Evolutionary conservation across 2,888 invertebrate genomes (phyloP).

Genomic region (Ceraclea dissimilis): DNA sequence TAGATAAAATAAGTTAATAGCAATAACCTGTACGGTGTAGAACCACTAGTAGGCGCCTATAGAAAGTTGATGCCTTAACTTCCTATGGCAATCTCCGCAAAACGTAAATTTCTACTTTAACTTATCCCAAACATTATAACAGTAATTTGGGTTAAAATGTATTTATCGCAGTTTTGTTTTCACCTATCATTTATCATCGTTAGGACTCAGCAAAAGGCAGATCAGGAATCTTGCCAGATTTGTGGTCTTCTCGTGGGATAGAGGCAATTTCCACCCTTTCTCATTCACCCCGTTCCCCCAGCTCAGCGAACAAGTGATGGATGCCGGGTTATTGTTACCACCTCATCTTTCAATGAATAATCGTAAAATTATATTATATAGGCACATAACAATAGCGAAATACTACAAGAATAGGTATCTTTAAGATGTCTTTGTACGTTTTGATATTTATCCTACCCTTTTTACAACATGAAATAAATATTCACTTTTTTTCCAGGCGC

Average conservation of each 20-base stretch:
- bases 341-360: slow-evolving; percentile 11
- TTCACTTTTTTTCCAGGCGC: too few species aligned
- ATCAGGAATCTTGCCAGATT: slow-evolving; percentile 2
- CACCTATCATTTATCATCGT: slow-evolving; percentile 2
- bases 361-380: slow-evolving; percentile 3
- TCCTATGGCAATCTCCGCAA: background rate
- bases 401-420: background rate
- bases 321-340: slow-evolving; percentile 12
- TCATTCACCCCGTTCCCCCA: background rate
- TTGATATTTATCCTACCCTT: too few species aligned
- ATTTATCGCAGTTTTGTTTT: slow-evolving; percentile 2
- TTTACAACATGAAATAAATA: too few species aligned
- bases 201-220: background rate
- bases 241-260: slow-evolving; percentile 1
- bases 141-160: slow-evolving; percentile 1
- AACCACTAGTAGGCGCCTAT: too few species aligned
- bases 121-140: background rate
- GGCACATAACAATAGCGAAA: slow-evolving; percentile 5
- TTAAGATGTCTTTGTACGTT: too few species aligned
- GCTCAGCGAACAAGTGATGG: slow-evolving; percentile 8
- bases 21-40: too few species aligned
- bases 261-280: background rate
- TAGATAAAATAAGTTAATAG: too few species aligned
- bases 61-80: background rate
- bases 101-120: slow-evolving; percentile 1